phyloP scores from a whole-genome alignment of 2,888 invertebrate genomes.

The Epirrhoe tristata region DNA sequence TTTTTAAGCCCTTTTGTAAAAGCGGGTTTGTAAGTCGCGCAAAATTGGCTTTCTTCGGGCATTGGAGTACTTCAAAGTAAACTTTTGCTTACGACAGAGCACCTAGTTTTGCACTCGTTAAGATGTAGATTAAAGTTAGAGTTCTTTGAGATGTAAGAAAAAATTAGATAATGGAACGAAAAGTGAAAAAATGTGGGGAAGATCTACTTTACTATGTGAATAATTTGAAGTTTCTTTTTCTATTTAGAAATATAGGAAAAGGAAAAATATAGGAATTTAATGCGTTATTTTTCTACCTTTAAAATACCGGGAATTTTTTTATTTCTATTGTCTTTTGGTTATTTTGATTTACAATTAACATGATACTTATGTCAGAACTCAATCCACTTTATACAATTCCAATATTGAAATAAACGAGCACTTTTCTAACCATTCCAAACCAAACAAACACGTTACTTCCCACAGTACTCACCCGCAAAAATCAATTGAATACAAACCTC shows the following conservation, averaged over 20 bases:
- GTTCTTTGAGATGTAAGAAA: slow-evolving; percentile 11
- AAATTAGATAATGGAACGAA: neutral
- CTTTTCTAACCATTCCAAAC: neutral
- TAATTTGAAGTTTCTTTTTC: neutral
- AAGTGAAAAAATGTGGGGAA: neutral
- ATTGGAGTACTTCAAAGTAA: slow-evolving; percentile 36
- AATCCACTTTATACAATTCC: neutral
- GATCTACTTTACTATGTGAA: neutral
- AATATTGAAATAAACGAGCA: neutral
- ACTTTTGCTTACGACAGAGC: slow-evolving; percentile 34
- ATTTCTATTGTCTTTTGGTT: neutral
- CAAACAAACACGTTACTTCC: slow-evolving; percentile 13
- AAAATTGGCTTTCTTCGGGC: slow-evolving; percentile 54
- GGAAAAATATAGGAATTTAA: no score
- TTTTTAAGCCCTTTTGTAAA: slow-evolving; percentile 57
- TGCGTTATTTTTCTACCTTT: neutral
- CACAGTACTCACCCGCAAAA: slow-evolving; percentile 33
- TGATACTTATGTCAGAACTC: neutral
- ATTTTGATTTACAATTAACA: neutral
- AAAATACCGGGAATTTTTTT: neutral
- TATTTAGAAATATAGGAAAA: neutral
- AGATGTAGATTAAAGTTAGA: slow-evolving; percentile 29
- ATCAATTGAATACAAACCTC: slow-evolving; percentile 42
- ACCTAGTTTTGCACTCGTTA: slow-evolving; percentile 20
- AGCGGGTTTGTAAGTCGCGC: slow-evolving; percentile 55